Evolutionary conservation across 2,888 invertebrate genomes (phyloP).

Genomic region (Poecilus cupreus): DNA sequence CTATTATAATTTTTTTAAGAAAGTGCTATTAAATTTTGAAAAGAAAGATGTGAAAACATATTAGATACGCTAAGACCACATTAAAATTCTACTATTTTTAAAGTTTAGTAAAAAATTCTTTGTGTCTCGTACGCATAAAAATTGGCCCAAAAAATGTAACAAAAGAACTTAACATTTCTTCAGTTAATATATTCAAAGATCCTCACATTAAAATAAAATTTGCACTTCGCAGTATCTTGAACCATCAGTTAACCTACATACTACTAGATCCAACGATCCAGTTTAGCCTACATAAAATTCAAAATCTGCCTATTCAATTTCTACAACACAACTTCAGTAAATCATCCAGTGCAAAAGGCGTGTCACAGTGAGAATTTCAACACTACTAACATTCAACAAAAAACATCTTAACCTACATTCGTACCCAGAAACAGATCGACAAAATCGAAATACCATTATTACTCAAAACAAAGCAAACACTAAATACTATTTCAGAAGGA

Average conservation of each 20-base stretch:
- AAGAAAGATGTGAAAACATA: too few species aligned
- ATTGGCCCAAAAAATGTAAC: neutral
- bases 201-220: slow-evolving; percentile 1
- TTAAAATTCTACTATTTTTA: too few species aligned
- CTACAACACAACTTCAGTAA: neutral
- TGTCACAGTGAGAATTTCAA: slow-evolving; percentile 16
- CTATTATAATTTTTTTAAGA: too few species aligned
- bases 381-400: neutral
- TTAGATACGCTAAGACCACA: too few species aligned
- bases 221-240: neutral
- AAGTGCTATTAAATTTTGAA: too few species aligned
- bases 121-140: neutral
- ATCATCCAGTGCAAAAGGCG: slow-evolving; percentile 20
- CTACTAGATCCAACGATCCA: neutral
- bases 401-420: neutral
- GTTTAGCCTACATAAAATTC: slow-evolving; percentile 31
- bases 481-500: neutral
- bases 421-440: neutral
- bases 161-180: neutral
- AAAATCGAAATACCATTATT: neutral
- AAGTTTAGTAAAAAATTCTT: too few species aligned
- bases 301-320: slow-evolving; percentile 34
- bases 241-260: neutral
- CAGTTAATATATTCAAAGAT: neutral
- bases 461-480: neutral